Percentiles rank a stretch among this genome's conserved stretches.
Conservation (phyloP, 2,113 vertebrate genomes). For the Coryphaenoides rupestris region DNA sequence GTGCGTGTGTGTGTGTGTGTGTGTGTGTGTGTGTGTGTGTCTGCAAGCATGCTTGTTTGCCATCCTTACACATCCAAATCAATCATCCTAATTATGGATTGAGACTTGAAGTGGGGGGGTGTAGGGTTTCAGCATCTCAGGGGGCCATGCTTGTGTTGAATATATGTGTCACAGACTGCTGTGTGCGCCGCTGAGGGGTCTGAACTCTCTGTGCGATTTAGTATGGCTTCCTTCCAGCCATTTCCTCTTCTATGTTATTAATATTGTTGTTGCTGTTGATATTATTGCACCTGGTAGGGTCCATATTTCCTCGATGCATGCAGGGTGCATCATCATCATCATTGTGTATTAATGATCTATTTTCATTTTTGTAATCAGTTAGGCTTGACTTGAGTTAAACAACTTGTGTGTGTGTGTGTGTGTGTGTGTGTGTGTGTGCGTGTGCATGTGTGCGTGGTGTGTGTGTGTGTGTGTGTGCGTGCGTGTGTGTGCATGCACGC, state of each 20-base stretch:
- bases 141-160: not conserved
- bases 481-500: constrained; percentile 5
- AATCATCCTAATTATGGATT: not conserved
- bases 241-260: not conserved
- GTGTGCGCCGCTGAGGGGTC: not conserved
- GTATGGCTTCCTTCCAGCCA: not conserved
- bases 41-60: not conserved
- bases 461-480: constrained; percentile 3
- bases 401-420: no score
- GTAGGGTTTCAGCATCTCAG: constrained; percentile 2
- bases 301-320: not conserved
- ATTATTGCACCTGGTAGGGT: not conserved
- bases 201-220: not conserved
- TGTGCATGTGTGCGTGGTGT: constrained; percentile 5
- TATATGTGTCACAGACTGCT: not conserved
- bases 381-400: no score
- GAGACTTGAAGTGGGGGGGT: constrained; percentile 3
- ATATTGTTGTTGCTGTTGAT: no score
- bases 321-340: no score
- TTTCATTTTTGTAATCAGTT: no score
- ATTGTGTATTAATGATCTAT: no score
- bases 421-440: constrained; percentile 3
- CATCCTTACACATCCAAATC: constrained; percentile 1
- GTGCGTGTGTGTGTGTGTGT: constrained; percentile 1
- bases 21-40: not conserved